Percentiles rank a stretch among this genome's conserved stretches.
Evolutionary conservation across 2,797 vertebrate genomes (phyloP).

Genomic region (Spondyliosoma cantharus): DNA sequence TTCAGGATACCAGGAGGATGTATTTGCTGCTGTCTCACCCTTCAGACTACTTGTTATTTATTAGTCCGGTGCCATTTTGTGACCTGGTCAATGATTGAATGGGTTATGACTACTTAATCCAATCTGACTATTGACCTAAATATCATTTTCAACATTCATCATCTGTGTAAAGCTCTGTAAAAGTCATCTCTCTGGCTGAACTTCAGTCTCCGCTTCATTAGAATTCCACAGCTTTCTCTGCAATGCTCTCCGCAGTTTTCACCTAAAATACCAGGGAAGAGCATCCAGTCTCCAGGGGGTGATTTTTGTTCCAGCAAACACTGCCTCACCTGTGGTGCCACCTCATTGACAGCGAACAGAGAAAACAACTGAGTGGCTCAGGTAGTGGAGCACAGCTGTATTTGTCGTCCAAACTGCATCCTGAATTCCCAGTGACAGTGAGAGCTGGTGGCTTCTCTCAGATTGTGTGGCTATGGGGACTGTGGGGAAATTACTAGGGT

Average conservation of each 20-base stretch:
- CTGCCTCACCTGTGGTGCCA: slow-evolving; percentile 63
- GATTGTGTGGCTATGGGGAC: background rate
- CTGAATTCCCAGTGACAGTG: slow-evolving; percentile 33
- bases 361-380: slow-evolving; percentile 50
- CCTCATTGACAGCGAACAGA: slow-evolving; percentile 66
- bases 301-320: slow-evolving; percentile 70
- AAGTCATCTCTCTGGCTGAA: slow-evolving; percentile 6
- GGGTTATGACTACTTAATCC: slow-evolving; percentile 35
- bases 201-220: slow-evolving; percentile 63
- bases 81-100: slow-evolving; percentile 25
- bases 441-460: slow-evolving; percentile 3
- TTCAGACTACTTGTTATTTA: slow-evolving; percentile 36
- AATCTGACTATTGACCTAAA: slow-evolving; percentile 47
- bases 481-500: background rate
- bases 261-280: slow-evolving; percentile 68
- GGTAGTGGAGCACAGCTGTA: slow-evolving; percentile 40
- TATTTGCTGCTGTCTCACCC: background rate
- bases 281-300: slow-evolving; percentile 60
- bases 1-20: slow-evolving; percentile 29
- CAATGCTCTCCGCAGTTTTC: slow-evolving; percentile 60
- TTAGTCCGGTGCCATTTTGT: slow-evolving; percentile 9
- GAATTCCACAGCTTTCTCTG: slow-evolving; percentile 70
- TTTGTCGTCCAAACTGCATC: slow-evolving; percentile 30
- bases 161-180: slow-evolving; percentile 25
- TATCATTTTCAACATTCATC: slow-evolving; percentile 32